Percentiles rank a stretch among this genome's conserved stretches.
Conservation (phyloP, 2,888 invertebrate species). For the Dichetophora obliterata region DNA sequence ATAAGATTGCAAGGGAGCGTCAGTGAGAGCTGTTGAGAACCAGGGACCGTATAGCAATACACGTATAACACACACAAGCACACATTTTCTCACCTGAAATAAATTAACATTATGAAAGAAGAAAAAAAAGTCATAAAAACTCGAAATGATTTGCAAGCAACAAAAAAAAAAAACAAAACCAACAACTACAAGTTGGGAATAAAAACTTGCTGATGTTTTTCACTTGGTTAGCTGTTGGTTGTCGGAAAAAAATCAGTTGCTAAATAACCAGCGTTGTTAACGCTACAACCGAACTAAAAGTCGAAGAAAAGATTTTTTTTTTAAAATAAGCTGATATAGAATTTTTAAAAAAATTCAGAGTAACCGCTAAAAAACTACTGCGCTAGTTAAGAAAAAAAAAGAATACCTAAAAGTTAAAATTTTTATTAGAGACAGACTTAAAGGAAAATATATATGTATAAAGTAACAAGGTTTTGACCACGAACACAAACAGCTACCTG, state of each 20-base stretch:
- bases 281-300: constrained; percentile 13
- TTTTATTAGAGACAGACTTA: neutral
- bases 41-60: too few species aligned
- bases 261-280: constrained; percentile 49
- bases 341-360: neutral
- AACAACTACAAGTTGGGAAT: constrained; percentile 12
- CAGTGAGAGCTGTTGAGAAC: neutral
- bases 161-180: neutral
- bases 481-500: neutral
- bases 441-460: neutral
- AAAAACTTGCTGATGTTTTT: constrained; percentile 27
- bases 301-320: neutral
- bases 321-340: neutral
- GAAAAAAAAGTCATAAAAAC: constrained; percentile 9
- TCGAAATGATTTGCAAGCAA: constrained; percentile 23
- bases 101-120: neutral
- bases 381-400: neutral
- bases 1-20: neutral
- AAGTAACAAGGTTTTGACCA: neutral
- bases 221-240: constrained; percentile 35
- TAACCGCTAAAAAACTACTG: neutral
- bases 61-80: neutral
- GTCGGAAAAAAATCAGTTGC: constrained; percentile 51
- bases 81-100: constrained; percentile 30
- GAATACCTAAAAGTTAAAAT: neutral